Base-by-base conservation (phyloP, 2,797 vertebrate species). In the Oreortyx pictus region DNA sequence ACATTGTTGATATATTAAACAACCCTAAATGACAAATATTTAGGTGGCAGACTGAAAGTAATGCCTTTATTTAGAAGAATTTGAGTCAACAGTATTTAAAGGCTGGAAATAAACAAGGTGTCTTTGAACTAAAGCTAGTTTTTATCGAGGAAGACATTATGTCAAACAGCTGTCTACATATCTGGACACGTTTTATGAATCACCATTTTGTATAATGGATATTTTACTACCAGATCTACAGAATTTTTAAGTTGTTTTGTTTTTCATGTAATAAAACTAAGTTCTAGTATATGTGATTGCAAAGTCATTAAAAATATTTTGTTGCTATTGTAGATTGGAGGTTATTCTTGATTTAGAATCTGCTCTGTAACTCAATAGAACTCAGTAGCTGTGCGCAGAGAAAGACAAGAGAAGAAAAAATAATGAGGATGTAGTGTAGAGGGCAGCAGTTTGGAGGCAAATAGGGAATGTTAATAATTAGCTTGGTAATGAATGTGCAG, bases 161-260 rank as follows among this genome's bases (percentile, higher is more conserved):
- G 75, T 65, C 81, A 94, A 72, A 90, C 84, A 95, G 65, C 72
- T 95, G 90, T 87, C 61, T 77, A 35, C 37, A 13, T 66, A 90
- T 80, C 65, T 77, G 90, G 49, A 25, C 71, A 77, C 19, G 16
- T 82, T 92, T 90, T 80, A 77, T 68, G 82, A 89, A 77, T 87
- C 75, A 62, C 62, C 37, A 46, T 90, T 92, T 90, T 43, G 35
- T 62, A 46, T 54, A 85, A 92, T 75, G 57, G 41, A 49, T 92
- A 41, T 85, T 79, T 92, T 91, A 77, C 24, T 74, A 11, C 64
- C 11, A 54, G 44, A 89, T 74, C n/a, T 41, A 59, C 17, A 46
- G 44, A n/a, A 87, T 68, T 82, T 49, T 9, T 66, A 70, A 49
- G 20, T 37, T 61, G 9, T 39, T 72, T 86, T 46, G 50, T 29